Evolutionary conservation across 2,113 vertebrate genomes (phyloP).

Genomic region (Ascaphus truei): DNA sequence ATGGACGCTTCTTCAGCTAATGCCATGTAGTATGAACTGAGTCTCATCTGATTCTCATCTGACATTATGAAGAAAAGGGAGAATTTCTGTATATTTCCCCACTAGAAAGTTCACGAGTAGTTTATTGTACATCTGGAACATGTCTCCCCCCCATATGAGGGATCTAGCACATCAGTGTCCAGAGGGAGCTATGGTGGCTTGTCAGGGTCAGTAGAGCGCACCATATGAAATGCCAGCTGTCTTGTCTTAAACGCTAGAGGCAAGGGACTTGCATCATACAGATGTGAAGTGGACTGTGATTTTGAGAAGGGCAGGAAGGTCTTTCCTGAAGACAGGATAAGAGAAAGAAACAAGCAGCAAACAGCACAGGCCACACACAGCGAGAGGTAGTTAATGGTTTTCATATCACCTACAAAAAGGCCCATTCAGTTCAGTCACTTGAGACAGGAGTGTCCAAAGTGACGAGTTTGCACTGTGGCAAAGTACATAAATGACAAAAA

Average conservation of each 20-base stretch:
- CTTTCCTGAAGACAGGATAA: slow-evolving; percentile 24
- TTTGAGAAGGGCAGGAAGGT: slow-evolving; percentile 21
- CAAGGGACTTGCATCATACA: slow-evolving; percentile 25
- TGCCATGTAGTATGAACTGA: too few relatives aligned
- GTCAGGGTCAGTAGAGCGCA: slow-evolving; percentile 29
- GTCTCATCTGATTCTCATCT: too few relatives aligned
- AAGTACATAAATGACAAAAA: too few relatives aligned
- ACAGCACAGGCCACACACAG: slow-evolving; percentile 8
- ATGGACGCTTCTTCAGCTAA: too few relatives aligned
- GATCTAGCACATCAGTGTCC: slow-evolving; percentile 10
- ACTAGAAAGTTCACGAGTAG: slow-evolving; percentile 4
- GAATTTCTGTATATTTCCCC: not conserved
- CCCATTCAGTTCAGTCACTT: not conserved
- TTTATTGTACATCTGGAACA: slow-evolving; percentile 27
- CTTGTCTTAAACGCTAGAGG: slow-evolving; percentile 28
- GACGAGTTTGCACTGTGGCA: too few relatives aligned
- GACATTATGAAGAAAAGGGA: not conserved
- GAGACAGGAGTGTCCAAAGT: too few relatives aligned
- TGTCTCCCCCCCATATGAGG: slow-evolving; percentile 4
- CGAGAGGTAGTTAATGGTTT: not conserved
- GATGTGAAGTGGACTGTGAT: slow-evolving; percentile 8
- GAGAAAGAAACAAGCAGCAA: slow-evolving; percentile 18
- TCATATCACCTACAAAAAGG: not conserved
- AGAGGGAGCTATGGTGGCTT: slow-evolving; percentile 15
- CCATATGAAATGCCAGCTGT: slow-evolving; percentile 28